These are phyloP conservation scores for Rattus norvegicus DNA, from an alignment of 2,113 vertebrate species.

Conservation along the genomic window DNA sequence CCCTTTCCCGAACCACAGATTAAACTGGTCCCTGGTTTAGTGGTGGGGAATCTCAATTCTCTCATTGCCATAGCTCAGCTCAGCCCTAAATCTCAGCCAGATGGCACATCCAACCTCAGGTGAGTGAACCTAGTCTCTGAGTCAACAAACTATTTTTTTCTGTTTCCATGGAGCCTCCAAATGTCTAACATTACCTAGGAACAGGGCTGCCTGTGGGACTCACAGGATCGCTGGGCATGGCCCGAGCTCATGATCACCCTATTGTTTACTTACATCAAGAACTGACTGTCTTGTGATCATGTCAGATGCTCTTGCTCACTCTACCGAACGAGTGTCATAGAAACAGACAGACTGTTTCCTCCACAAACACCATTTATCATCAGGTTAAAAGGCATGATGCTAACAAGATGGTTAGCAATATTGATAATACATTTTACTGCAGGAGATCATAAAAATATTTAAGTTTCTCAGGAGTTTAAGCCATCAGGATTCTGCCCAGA, in stretches of 20 bases:
- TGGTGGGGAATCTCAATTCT: background rate
- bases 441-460: background rate
- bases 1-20: background rate
- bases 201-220: too few relatives aligned
- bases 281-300: background rate
- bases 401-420: background rate
- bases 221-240: background rate
- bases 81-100: background rate
- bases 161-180: background rate
- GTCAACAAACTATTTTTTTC: background rate
- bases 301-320: background rate
- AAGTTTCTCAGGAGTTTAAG: background rate
- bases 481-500: background rate
- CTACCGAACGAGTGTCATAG: accelerated
- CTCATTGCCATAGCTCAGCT: background rate
- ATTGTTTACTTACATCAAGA: background rate
- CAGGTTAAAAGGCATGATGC: background rate
- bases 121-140: background rate
- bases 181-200: accelerated
- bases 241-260: background rate
- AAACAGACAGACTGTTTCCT: background rate
- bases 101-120: too few relatives aligned
- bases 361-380: background rate
- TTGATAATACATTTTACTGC: background rate
- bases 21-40: background rate